Evolutionary conservation across 1,140 invertebrate genomes (phyloP).

Genomic region (Oryctes rhinoceros): DNA sequence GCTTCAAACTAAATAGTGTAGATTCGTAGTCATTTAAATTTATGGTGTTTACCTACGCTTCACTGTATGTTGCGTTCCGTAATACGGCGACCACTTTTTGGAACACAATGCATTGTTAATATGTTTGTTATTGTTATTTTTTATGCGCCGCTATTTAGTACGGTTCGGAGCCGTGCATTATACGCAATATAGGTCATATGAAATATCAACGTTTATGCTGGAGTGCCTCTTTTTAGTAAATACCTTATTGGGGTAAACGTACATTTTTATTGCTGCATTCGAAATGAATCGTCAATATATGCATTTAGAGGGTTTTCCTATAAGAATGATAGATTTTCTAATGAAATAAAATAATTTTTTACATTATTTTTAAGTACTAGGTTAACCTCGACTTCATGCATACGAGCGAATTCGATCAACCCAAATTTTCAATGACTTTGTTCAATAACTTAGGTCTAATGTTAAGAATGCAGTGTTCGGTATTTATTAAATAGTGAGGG

Average conservation of each 20-base stretch:
- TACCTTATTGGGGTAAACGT: not conserved
- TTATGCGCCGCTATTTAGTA: not conserved
- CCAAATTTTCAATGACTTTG: too few relatives aligned
- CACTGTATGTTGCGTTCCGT: not conserved
- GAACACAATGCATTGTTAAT: constrained; percentile 32
- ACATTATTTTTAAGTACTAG: too few relatives aligned
- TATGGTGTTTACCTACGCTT: constrained; percentile 35
- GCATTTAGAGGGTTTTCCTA: too few relatives aligned
- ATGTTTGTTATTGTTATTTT: constrained; percentile 25
- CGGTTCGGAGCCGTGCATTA: not conserved
- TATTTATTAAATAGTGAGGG: too few relatives aligned
- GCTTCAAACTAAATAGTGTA: constrained; percentile 14
- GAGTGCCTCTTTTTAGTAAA: not conserved
- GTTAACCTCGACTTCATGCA: too few relatives aligned
- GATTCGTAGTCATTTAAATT: constrained; percentile 35
- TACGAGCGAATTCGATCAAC: too few relatives aligned
- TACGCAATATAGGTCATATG: not conserved
- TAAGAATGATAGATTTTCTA: too few relatives aligned
- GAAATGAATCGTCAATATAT: too few relatives aligned
- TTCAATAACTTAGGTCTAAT: too few relatives aligned
- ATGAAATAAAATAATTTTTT: too few relatives aligned
- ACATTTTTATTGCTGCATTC: too few relatives aligned
- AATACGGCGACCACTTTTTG: constrained; percentile 22
- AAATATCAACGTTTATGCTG: not conserved
- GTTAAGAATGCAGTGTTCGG: too few relatives aligned